These are phyloP conservation scores for Hyles lineata DNA, from an alignment of 2,888 invertebrate genomes.

Conservation along the genomic window DNA sequence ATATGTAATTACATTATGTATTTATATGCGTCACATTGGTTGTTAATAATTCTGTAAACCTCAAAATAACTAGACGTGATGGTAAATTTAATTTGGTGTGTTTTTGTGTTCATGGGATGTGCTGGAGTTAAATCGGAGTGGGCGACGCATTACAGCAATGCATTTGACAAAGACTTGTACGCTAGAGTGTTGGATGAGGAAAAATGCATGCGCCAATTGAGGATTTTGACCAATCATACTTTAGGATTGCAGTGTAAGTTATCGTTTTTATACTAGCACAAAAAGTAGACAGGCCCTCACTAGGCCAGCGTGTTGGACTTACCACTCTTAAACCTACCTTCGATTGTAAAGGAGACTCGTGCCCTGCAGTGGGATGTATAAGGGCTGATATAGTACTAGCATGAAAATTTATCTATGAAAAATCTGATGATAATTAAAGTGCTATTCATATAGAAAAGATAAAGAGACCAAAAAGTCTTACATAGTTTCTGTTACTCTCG, in stretches of 20 bases:
- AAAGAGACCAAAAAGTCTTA: too few relatives aligned
- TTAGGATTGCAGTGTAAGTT: constrained; percentile 53
- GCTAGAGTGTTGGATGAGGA: constrained; percentile 54
- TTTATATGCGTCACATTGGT: not conserved
- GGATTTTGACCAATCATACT: constrained; percentile 40
- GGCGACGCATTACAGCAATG: constrained; percentile 41
- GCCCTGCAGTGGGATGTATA: too few relatives aligned
- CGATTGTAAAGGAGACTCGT: too few relatives aligned
- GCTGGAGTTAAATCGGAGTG: too few relatives aligned
- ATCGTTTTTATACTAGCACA: not conserved
- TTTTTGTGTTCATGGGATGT: not conserved
- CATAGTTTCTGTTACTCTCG: too few relatives aligned
- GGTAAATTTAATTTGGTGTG: not conserved
- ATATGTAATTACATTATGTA: not conserved
- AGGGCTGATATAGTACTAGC: too few relatives aligned
- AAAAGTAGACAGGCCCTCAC: not conserved
- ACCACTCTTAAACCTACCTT: too few relatives aligned
- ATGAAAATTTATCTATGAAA: too few relatives aligned
- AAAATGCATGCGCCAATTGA: constrained; percentile 52
- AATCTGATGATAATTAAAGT: too few relatives aligned
- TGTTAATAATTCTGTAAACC: not conserved
- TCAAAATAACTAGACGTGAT: not conserved
- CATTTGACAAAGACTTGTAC: constrained; percentile 56
- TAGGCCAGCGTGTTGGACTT: too few relatives aligned
- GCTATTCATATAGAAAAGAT: too few relatives aligned